Percentiles rank a stretch among this genome's conserved stretches.
These are phyloP conservation scores for Patella depressa DNA, from an alignment of 2,888 invertebrate genomes.

Conservation along the genomic window DNA sequence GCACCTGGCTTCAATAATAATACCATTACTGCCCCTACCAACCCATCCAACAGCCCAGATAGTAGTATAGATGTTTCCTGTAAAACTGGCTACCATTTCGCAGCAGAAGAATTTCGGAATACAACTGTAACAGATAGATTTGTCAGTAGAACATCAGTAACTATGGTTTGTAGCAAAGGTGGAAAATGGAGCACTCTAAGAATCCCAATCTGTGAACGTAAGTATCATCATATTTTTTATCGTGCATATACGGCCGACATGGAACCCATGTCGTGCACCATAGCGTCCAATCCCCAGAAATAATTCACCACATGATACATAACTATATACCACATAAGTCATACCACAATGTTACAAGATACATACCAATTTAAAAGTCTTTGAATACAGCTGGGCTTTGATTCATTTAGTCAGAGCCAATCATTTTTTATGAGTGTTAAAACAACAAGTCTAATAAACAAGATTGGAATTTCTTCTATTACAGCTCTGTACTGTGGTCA, in stretches of 20 bases:
- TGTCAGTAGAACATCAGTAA: constrained; percentile 11
- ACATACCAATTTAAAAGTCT: no score
- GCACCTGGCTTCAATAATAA: constrained; percentile 43
- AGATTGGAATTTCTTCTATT: not conserved
- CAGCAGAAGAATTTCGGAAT: constrained; percentile 42
- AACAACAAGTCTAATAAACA: no score
- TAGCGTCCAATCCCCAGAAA: no score
- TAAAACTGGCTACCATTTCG: constrained; percentile 47
- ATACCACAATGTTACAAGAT: no score
- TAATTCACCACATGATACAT: not conserved
- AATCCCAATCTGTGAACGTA: constrained; percentile 45
- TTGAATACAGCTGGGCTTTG: no score
- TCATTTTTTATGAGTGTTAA: no score
- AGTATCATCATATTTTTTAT: constrained; percentile 20
- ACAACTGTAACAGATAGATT: constrained; percentile 12
- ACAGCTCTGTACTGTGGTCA: constrained; percentile 56
- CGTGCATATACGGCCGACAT: no score
- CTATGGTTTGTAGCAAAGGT: constrained; percentile 43
- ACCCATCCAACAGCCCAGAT: constrained; percentile 34
- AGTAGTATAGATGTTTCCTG: constrained; percentile 45
- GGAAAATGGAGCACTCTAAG: constrained; percentile 48
- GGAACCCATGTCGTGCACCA: no score
- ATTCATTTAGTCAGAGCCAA: no score
- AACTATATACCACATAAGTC: no score
- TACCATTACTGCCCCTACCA: constrained; percentile 25